Percentiles rank a stretch among this genome's conserved stretches.
These are phyloP conservation scores for Drosophila paucipuncta DNA, from an alignment of 2,888 invertebrate genomes.

Conservation along the genomic window DNA sequence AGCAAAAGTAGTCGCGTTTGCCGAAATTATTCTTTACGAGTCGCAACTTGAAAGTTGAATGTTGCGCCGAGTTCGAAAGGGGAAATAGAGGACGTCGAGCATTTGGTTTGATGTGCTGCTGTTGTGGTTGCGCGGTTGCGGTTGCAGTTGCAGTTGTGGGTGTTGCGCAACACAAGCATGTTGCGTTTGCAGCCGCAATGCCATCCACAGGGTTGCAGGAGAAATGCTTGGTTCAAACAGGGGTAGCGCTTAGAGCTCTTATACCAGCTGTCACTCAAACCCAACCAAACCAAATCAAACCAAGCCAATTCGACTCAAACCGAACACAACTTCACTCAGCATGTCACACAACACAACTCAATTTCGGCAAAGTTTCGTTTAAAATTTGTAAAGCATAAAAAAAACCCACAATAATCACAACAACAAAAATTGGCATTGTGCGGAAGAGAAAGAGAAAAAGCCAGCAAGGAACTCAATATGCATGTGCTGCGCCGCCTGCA, in stretches of 20 bases:
- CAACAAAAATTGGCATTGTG: constrained; percentile 36
- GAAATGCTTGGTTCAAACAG: background rate
- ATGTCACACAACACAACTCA: constrained; percentile 35
- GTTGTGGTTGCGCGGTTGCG: background rate
- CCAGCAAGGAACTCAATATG: constrained; percentile 37
- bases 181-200: constrained; percentile 14
- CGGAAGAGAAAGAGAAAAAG: background rate
- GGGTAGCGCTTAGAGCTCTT: constrained; percentile 60
- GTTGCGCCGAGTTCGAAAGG: constrained; percentile 6
- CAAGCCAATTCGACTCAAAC: background rate
- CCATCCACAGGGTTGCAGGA: constrained; percentile 49
- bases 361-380: constrained; percentile 49
- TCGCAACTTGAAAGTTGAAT: constrained; percentile 37
- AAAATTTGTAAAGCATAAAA: constrained; percentile 37
- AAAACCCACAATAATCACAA: background rate
- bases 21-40: constrained; percentile 42
- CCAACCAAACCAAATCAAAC: no score
- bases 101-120: no score
- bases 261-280: constrained; percentile 35
- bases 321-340: constrained; percentile 32
- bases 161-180: constrained; percentile 38
- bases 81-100: background rate
- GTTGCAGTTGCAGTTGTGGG: constrained; percentile 38
- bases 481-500: constrained; percentile 52
- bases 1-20: constrained; percentile 54